Conservation (phyloP, 2,113 vertebrate genomes). For the Ceratotherium simum region DNA sequence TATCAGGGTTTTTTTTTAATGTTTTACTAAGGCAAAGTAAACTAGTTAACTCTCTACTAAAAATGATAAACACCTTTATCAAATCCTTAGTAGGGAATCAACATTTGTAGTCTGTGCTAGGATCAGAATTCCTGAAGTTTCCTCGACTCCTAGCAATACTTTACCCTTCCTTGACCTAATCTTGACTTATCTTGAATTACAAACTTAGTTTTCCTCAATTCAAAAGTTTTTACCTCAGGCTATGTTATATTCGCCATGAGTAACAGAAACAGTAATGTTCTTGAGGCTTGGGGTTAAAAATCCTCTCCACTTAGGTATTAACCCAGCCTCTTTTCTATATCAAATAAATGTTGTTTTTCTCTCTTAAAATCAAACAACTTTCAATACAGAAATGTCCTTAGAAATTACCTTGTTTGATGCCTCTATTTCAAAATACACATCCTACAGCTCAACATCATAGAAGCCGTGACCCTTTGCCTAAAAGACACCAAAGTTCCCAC, state of each 20-base stretch:
- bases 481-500: background rate
- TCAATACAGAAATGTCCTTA: background rate
- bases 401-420: background rate
- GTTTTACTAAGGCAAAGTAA: conserved; percentile 38
- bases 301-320: background rate
- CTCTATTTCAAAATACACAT: background rate
- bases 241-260: background rate
- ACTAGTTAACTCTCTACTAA: background rate
- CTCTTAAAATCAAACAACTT: conserved; percentile 23
- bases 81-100: conserved; percentile 51
- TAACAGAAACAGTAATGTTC: background rate
- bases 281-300: background rate
- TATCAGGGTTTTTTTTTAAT: background rate
- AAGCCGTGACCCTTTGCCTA: background rate
- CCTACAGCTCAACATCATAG: fast-evolving
- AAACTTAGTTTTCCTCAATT: conserved; percentile 29
- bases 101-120: background rate
- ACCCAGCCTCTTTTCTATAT: conserved; percentile 1
- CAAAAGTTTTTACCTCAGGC: background rate
- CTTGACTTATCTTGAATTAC: conserved; percentile 31
- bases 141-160: background rate
- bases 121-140: conserved; percentile 23
- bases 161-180: conserved; percentile 17
- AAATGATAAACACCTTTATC: conserved; percentile 39
- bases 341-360: conserved; percentile 16